Base-by-base conservation (phyloP, 1,140 invertebrate species). In the Polypedilum vanderplanki region DNA sequence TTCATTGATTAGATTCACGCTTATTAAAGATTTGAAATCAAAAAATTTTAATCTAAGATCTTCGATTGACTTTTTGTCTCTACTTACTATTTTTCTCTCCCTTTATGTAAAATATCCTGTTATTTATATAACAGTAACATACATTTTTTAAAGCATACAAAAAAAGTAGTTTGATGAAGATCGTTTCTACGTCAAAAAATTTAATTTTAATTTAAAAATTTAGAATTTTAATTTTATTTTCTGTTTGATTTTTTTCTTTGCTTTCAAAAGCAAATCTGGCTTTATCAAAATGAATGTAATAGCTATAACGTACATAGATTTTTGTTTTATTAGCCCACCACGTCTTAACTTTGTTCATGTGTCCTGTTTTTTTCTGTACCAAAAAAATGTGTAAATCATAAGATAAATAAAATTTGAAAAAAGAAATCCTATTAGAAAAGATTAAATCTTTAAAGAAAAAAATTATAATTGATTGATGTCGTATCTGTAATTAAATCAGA, bases 1-100 rank as follows among this genome's bases (percentile, higher is more conserved):
- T 96, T 95, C 88, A 91, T 95, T 85, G 93, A 95, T 88, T 96
- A 93, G 89, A 88, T 70, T 18, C 8, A 22, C 18, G 15, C 65
- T 70, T 20, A 22, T 7, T 57, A 57, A 57, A n/a, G 10, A 57
- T 15, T 57, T 57, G 46, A 57, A 57, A 57, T 12, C 46, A 57
- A 57, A 57, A 57, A 15, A 3, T 46, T 46, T 46, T 46, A 12
- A 12, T 4, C 12, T n/a, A 57, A 57, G 46, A 57, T 57, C 46
- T 57, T 57, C n/a, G 12, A 57, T 46, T 15, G 46, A n/a, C n/a
- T 57, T 15, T 15, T 15, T 57, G 24, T 33, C 24, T 33, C 24
- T 33, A 33, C 24, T 33, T 33, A 33, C 24, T 33, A 33, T 33
- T 33, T 33, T 33, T 33, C 24, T 33, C 24, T 33, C 24, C 24